Evolutionary conservation across 2,888 invertebrate species (phyloP).

Genomic region (Pseudococcus longispinus): DNA sequence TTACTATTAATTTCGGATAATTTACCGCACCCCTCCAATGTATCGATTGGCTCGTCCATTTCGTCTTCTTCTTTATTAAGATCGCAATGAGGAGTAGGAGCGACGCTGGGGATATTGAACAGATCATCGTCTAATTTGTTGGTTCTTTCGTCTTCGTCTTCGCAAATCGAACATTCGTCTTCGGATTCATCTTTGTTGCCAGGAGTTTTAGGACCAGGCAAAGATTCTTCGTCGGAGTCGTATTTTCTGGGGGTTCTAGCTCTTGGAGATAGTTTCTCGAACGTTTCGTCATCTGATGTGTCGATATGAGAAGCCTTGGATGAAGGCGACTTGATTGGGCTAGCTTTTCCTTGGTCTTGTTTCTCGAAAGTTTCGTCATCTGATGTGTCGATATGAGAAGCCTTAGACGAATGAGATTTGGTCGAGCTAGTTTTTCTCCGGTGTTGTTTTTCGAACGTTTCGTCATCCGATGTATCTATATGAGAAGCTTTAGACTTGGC

Average conservation of each 20-base stretch:
- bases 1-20: neutral
- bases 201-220: neutral
- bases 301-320: neutral
- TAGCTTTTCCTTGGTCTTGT: no score
- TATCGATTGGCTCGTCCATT: neutral
- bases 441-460: no score
- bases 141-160: neutral
- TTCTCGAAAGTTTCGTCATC: no score
- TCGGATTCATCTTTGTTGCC: neutral
- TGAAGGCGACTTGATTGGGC: neutral
- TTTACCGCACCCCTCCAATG: neutral
- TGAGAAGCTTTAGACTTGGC: neutral
- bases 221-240: neutral
- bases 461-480: no score
- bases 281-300: neutral
- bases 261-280: neutral
- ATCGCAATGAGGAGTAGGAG: slow-evolving; percentile 48
- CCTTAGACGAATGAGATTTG: neutral
- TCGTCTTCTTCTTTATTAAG: slow-evolving; percentile 46
- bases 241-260: neutral
- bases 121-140: neutral
- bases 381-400: no score
- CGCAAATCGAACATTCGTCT: neutral
- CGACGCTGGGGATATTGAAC: slow-evolving; percentile 47
- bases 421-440: neutral